Conservation (phyloP, 2,888 invertebrate genomes). For the Masnerella sp. region DNA sequence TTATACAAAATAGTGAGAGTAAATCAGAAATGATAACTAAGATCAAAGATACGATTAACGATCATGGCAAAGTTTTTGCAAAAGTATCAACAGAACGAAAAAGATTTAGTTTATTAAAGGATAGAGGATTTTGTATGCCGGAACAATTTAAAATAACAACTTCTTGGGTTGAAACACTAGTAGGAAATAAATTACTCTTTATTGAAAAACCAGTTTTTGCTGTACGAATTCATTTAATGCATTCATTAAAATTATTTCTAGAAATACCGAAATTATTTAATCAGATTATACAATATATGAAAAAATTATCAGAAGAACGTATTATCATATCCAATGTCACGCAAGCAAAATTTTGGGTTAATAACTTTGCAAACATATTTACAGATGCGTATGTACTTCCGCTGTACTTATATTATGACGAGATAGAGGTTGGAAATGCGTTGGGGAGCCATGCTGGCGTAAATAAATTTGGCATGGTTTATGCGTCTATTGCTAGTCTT, state of each 20-base stretch:
- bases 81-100: slow-evolving; percentile 27
- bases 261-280: slow-evolving; percentile 56
- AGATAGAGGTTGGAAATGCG: slow-evolving; percentile 54
- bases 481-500: slow-evolving; percentile 55
- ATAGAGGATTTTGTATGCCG: slow-evolving; percentile 8
- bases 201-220: slow-evolving; percentile 33
- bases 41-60: slow-evolving; percentile 19
- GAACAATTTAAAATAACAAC: slow-evolving; percentile 25
- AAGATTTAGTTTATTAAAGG: slow-evolving; percentile 6
- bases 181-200: slow-evolving; percentile 13
- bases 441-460: slow-evolving; percentile 45
- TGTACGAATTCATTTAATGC: slow-evolving; percentile 14
- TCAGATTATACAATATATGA: slow-evolving; percentile 51
- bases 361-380: too few relatives aligned
- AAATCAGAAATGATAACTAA: slow-evolving; percentile 33
- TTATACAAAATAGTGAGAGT: slow-evolving; percentile 16
- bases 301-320: slow-evolving; percentile 29
- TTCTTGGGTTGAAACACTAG: slow-evolving; percentile 8
- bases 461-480: slow-evolving; percentile 38
- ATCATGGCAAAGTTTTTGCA: slow-evolving; percentile 33
- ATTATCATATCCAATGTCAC: slow-evolving; percentile 29
- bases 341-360: slow-evolving; percentile 50
- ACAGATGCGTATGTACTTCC: too few relatives aligned
- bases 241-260: slow-evolving; percentile 55
- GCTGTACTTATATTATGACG: slow-evolving; percentile 58